Evolutionary conservation across 2,113 vertebrate genomes (phyloP).

Genomic region (Centrocercus urophasianus): DNA sequence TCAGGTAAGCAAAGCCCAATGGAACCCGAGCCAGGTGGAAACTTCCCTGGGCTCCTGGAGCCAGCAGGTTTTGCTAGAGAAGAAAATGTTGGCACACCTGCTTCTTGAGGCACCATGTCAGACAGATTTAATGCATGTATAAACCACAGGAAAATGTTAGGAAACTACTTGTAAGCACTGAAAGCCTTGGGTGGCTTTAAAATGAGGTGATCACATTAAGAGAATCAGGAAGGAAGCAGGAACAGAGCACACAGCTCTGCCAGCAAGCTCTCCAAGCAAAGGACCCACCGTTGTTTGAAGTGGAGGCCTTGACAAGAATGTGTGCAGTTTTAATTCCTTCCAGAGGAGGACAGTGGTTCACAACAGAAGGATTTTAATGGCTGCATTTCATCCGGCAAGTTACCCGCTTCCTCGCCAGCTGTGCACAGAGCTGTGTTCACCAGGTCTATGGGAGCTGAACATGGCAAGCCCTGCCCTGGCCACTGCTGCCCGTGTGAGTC

Average conservation of each 20-base stretch:
- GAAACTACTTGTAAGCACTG: rapidly evolving
- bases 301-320: background rate
- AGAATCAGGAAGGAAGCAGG: background rate
- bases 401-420: background rate
- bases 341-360: slow-evolving; percentile 65
- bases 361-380: slow-evolving; percentile 5
- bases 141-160: background rate
- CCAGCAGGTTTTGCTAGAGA: background rate
- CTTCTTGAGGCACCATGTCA: background rate
- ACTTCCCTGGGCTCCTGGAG: background rate
- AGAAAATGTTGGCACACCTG: rapidly evolving
- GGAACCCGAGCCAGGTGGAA: slow-evolving; percentile 28
- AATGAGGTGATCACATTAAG: rapidly evolving
- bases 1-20: background rate
- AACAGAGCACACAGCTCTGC: rapidly evolving
- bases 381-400: background rate
- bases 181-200: background rate
- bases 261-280: background rate
- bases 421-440: rapidly evolving
- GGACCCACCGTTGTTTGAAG: rapidly evolving
- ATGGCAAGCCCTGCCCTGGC: background rate
- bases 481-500: background rate
- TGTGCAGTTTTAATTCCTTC: slow-evolving; percentile 53
- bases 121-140: rapidly evolving
- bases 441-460: rapidly evolving